Evolutionary conservation across 1,140 invertebrate species (phyloP).

Genomic region (Lineus longissimus): DNA sequence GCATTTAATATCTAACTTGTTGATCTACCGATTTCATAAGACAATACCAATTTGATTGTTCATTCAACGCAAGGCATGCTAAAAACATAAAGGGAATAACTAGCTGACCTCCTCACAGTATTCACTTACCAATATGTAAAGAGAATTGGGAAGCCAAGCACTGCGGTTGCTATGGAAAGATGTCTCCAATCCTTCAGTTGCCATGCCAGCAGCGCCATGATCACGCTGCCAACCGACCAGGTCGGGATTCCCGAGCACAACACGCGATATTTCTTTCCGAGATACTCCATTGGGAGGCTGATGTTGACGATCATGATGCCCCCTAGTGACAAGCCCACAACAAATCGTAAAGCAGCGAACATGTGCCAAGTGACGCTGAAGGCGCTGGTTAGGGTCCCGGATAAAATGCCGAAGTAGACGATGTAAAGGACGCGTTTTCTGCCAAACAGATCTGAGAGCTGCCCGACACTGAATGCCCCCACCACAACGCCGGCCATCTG

Average conservation of each 20-base stretch:
- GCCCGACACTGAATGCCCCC: slow-evolving; percentile 35
- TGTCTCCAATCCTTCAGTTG: background rate
- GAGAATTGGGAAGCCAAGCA: background rate
- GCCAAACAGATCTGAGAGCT: slow-evolving; percentile 37
- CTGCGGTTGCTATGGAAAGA: background rate
- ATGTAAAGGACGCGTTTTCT: slow-evolving; percentile 29
- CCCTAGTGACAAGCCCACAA: slow-evolving; percentile 26
- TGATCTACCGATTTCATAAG: too few species aligned
- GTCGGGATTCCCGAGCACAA: slow-evolving; percentile 59
- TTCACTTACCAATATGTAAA: background rate
- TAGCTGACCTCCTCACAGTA: too few species aligned
- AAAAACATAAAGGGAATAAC: too few species aligned
- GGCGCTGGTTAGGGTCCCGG: slow-evolving; percentile 25
- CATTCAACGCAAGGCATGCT: too few species aligned
- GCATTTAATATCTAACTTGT: too few species aligned
- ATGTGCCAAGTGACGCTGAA: slow-evolving; percentile 33
- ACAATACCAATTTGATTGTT: too few species aligned
- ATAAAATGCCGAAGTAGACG: slow-evolving; percentile 28
- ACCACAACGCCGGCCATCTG: slow-evolving; percentile 38
- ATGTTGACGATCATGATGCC: slow-evolving; percentile 1
- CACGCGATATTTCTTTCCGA: slow-evolving; percentile 62
- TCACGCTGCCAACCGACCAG: background rate
- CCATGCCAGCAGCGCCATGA: background rate
- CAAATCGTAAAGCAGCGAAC: slow-evolving; percentile 31
- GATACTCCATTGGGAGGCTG: background rate